Base-by-base conservation (phyloP, 2,888 invertebrate genomes). In the Leucoma salicis region DNA sequence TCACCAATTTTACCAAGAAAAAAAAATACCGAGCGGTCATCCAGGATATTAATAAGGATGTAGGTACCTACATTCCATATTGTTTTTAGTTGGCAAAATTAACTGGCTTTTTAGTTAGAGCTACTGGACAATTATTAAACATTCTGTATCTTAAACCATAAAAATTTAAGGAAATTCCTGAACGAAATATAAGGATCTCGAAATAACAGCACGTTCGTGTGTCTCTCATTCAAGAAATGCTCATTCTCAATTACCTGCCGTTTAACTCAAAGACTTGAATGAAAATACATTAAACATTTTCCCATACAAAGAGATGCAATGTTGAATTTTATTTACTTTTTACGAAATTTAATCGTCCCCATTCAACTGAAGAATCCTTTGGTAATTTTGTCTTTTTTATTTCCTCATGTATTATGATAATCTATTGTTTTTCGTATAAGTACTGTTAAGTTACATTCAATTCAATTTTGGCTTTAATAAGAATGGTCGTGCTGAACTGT, bases 211-310 rank as follows among this genome's bases (percentile, higher is more conserved):
- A 59, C 49, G 60, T 55, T 29, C 44, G 14, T 43, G 53, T 51
- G 53, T 49, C 51, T 44, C 41, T 39, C 40, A 51, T 53, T 56
- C 59, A 47, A 63, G 62, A 60, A 57, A 49, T 34, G 49, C 42
- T 43, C 48, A 46, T 54, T 46, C 48, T 4, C 32, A 36, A 40
- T 40, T 45, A 25, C 35, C 24, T 15, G 44, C 35, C 46, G 52
- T 53, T 59, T 49, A 54, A 52, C 40, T 59, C 55, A 53, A 60
- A 42, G 33, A 46, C 47, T 32, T 69, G 65, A 73, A 72, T 73
- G 74, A 63, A 70, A 70, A 71, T 71, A 53, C 63, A 67, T 71
- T 59, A 59, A 53, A 64, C 63, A 66, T 70, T 67, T 55, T 68
- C 57, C 63, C 51, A 49, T 41, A 47, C 42, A 34, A 37, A 40